Base-by-base conservation (phyloP, 2,888 invertebrate genomes). In the Harpalus rubripes region DNA sequence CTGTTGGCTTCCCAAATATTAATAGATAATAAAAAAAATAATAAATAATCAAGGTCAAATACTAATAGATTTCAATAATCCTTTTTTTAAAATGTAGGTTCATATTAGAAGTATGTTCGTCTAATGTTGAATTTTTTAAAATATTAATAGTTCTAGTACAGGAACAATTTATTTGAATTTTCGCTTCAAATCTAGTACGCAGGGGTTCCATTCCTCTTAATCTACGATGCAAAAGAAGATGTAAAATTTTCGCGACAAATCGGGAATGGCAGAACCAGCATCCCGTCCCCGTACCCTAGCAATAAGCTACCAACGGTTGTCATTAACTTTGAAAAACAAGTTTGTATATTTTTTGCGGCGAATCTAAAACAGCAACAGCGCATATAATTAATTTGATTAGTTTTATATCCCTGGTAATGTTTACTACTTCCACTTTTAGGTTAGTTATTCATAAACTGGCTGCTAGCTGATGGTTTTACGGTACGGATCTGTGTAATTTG, bases 311-410 rank as follows among this genome's bases (percentile, higher is more conserved):
- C 65, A 81, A 44, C 63, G 65, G 68, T 81, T 72, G 72, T 72
- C 81, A 81, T 81, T 81, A 81, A 72, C 81, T 65, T 81, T 81
- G 56, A 81, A 81, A 81, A 81, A 81, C 81, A 81, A 81, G 81
- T 68, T 72, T 81, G 68, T 68, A 63, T 61, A 63, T 81, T 81
- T 61, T 81, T 81, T 81, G 68, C 68, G 22, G 81, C 44, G 56
- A 72, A 68, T 68, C 26, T 58, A 72, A 81, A 81, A 81, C 81
- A 58, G 32, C 65, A 72, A 81, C 68, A 68, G 81, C 56, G 81
- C 81, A 81, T 81, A 81, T 81, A 81, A 81, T 81, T 81, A 81
- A 81, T 81, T 81, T 81, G 68, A 81, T 81, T 81, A 81, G 72
- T 81, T 81, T 81, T 81, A 81, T 81, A 72, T 81, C 44, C 81